Percentiles rank a stretch among this genome's conserved stretches.
Evolutionary conservation across 2,888 invertebrate species (phyloP).

Genomic region (Therioaphis trifolii): DNA sequence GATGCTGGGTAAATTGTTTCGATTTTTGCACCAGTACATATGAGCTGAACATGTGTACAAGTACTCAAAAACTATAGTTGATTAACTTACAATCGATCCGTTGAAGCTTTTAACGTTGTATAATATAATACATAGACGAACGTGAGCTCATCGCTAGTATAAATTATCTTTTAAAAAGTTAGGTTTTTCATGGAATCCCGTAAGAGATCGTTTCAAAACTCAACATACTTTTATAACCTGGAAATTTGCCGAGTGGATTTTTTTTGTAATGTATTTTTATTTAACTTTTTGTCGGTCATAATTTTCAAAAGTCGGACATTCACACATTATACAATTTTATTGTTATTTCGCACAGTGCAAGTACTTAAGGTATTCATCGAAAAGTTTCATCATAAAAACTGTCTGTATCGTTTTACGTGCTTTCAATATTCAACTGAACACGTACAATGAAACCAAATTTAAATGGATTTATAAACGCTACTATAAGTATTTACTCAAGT

Average conservation of each 20-base stretch:
- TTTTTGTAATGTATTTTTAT: neutral
- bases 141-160: neutral
- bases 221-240: neutral
- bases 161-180: neutral
- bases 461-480: neutral
- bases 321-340: neutral
- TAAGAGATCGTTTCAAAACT: neutral
- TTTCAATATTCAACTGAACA: neutral
- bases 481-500: neutral
- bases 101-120: neutral
- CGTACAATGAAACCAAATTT: neutral
- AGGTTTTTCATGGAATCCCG: neutral
- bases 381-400: neutral
- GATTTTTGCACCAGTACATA: too few species aligned
- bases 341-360: neutral
- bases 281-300: neutral
- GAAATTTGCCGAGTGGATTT: neutral
- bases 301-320: neutral
- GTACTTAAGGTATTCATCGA: neutral
- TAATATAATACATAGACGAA: neutral
- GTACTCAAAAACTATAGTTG: neutral
- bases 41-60: neutral
- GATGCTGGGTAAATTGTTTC: too few species aligned
- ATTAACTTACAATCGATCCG: neutral
- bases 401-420: neutral